A percentile compares a stretch with the other conserved stretches of the same genome.
phyloP scores from a whole-genome alignment of 2,888 invertebrate genomes.

The Meliscaeva auricollis region DNA sequence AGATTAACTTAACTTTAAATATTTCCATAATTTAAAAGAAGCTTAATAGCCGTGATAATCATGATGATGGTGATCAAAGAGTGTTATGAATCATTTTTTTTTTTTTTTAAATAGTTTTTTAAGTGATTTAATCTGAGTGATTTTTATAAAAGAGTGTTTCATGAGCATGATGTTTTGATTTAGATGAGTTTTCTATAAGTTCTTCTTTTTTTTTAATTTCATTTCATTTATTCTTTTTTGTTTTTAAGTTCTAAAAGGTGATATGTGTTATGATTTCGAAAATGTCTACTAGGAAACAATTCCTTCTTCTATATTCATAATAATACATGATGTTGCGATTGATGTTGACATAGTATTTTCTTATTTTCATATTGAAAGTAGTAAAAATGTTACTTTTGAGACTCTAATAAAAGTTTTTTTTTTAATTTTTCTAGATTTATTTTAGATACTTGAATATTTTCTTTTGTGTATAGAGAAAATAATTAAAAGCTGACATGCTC shows the following conservation, averaged over 20 bases:
- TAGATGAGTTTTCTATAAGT: not conserved
- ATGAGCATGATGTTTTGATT: conserved; percentile 52
- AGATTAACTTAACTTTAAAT: conserved; percentile 1
- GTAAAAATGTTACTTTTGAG: conserved; percentile 16
- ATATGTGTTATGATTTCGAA: conserved; percentile 74
- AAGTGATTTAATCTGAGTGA: conserved; percentile 33
- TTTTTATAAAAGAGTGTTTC: conserved; percentile 56
- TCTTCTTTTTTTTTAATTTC: not conserved
- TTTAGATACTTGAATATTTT: not conserved
- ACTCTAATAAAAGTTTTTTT: not conserved
- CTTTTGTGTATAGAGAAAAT: not conserved
- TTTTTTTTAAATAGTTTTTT: not conserved
- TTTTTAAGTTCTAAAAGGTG: conserved; percentile 57
- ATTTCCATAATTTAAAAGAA: conserved; percentile 18
- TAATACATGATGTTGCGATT: conserved; percentile 17
- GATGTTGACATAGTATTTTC: conserved; percentile 20
- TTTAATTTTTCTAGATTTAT: not conserved
- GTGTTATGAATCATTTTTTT: conserved; percentile 17
- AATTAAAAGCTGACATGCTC: not conserved
- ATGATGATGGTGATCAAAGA: conserved; percentile 47
- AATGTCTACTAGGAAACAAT: conserved; percentile 45
- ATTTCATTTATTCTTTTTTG: conserved; percentile 14
- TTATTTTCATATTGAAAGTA: conserved; percentile 14
- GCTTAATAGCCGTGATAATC: conserved; percentile 59
- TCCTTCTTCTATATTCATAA: not conserved